Percentiles rank a stretch among this genome's conserved stretches.
Conservation (phyloP, 1,140 invertebrate species). For the Leptinotarsa texana region DNA sequence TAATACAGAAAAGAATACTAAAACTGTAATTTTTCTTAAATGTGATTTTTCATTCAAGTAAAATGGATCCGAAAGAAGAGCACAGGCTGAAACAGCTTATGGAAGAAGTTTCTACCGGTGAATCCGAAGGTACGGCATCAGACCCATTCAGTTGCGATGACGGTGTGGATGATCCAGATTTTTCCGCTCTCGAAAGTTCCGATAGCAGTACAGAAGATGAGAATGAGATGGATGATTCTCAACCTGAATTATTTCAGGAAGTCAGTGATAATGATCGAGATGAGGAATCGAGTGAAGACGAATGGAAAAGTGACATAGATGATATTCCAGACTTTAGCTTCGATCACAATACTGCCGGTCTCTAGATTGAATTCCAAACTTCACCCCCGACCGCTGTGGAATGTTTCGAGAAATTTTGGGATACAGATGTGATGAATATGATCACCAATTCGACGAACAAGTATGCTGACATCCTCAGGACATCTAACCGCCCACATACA, state of each 20-base stretch:
- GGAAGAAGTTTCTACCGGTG: neutral
- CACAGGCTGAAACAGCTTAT: neutral
- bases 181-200: constrained; percentile 9
- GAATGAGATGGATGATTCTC: constrained; percentile 5
- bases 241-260: neutral
- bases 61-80: neutral
- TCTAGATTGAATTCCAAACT: constrained; percentile 13
- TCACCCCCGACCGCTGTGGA: constrained; percentile 10
- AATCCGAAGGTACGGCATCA: too few species aligned
- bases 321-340: constrained; percentile 20
- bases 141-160: neutral
- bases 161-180: constrained; percentile 11
- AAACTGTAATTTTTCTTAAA: too few species aligned
- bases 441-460: constrained; percentile 12
- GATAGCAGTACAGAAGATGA: neutral
- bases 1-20: too few species aligned
- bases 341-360: neutral
- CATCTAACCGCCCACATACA: neutral
- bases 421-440: constrained; percentile 12
- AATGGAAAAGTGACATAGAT: constrained; percentile 9
- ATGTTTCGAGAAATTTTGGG: constrained; percentile 18
- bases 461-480: neutral
- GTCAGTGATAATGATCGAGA: constrained; percentile 14
- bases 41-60: too few species aligned
- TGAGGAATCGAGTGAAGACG: constrained; percentile 15